These are phyloP conservation scores for Prionchulus punctatus DNA, from an alignment of 2,888 invertebrate species.

Conservation along the genomic window DNA sequence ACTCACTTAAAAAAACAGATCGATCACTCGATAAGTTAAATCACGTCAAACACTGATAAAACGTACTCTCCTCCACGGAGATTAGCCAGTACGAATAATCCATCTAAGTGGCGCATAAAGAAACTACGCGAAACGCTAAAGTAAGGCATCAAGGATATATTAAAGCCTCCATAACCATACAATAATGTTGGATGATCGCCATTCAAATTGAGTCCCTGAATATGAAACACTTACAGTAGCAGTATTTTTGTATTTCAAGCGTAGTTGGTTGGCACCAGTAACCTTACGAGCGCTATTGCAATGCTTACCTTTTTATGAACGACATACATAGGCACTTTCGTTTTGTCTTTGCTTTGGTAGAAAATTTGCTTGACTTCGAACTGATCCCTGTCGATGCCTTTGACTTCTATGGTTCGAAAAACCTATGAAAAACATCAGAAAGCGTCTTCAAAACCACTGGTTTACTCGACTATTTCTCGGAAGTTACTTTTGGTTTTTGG, in stretches of 20 bases:
- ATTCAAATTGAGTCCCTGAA: conserved; percentile 48
- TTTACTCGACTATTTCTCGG: neutral
- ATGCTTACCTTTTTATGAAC: conserved; percentile 35
- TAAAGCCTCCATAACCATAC: conserved; percentile 95
- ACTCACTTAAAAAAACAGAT: conserved; percentile 51
- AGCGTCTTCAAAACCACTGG: neutral
- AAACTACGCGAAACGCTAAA: conserved; percentile 72
- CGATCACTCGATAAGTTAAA: neutral
- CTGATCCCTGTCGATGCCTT: conserved; percentile 57
- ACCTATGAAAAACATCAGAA: conserved; percentile 41
- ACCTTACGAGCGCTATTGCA: neutral
- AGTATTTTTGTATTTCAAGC: no score
- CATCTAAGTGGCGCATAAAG: conserved; percentile 72
- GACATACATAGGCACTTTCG: conserved; percentile 88
- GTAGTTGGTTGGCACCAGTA: no score
- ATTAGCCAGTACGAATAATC: conserved; percentile 77
- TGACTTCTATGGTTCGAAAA: conserved; percentile 65
- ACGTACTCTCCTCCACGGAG: conserved; percentile 78
- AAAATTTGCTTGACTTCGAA: conserved; percentile 77
- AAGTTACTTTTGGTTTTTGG: conserved; percentile 15
- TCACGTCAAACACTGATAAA: neutral
- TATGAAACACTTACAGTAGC: no score
- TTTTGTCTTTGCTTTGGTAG: conserved; percentile 77
- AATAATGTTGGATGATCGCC: conserved; percentile 64
- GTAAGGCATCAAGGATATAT: conserved; percentile 69